These are phyloP conservation scores for Macropis europaea DNA, from an alignment of 2,888 invertebrate genomes.

Conservation along the genomic window DNA sequence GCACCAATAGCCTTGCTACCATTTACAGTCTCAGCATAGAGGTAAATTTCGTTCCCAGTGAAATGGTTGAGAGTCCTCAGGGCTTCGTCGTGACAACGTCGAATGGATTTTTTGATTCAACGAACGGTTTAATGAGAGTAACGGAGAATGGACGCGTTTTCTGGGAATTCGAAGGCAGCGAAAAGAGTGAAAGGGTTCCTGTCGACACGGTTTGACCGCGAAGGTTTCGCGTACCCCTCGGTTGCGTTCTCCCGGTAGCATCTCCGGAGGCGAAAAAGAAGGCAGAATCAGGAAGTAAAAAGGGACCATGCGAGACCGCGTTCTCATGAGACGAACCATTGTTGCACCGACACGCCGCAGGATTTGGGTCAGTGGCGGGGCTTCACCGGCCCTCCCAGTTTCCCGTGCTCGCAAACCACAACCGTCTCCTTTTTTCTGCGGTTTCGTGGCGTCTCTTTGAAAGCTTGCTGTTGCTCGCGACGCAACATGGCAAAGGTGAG, in stretches of 20 bases:
- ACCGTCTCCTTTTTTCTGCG: constrained; percentile 59
- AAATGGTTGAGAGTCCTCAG: too few relatives aligned
- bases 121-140: too few relatives aligned
- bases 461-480: constrained; percentile 54
- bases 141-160: too few relatives aligned
- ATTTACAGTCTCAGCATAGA: too few relatives aligned
- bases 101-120: too few relatives aligned
- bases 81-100: too few relatives aligned
- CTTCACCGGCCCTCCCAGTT: constrained; percentile 67
- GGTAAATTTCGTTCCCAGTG: too few relatives aligned
- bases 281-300: constrained; percentile 62
- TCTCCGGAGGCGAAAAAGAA: constrained; percentile 48
- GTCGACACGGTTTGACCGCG: not conserved
- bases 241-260: constrained; percentile 3
- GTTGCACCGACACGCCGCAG: constrained; percentile 60
- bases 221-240: not conserved
- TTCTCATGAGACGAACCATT: constrained; percentile 69
- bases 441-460: constrained; percentile 63
- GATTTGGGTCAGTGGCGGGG: constrained; percentile 72
- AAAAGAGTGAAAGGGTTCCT: not conserved
- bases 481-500: constrained; percentile 60
- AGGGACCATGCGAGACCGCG: constrained; percentile 63
- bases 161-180: not conserved
- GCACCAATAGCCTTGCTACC: too few relatives aligned
- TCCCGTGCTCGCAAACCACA: constrained; percentile 66